Evolutionary conservation across 2,888 invertebrate species (phyloP).

Genomic region (Didymodactylos carnosus): DNA sequence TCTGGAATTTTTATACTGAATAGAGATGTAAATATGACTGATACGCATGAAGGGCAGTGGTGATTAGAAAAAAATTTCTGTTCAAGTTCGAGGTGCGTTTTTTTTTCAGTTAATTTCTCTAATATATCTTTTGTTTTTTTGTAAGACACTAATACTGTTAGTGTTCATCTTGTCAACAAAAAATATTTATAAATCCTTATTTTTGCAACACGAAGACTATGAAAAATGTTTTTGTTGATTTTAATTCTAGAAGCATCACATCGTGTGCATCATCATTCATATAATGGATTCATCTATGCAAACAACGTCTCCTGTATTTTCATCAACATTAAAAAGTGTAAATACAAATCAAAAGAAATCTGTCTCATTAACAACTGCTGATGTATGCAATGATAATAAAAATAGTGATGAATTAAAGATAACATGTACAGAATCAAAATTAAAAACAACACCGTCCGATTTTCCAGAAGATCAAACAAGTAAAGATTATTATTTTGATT

Average conservation of each 20-base stretch:
- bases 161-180: too few species aligned
- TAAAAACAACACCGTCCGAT: too few species aligned
- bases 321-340: not conserved
- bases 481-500: constrained; percentile 96
- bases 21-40: too few species aligned
- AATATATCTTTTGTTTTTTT: not conserved
- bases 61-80: too few species aligned
- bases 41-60: too few species aligned
- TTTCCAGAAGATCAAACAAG: too few species aligned
- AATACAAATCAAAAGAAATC: not conserved
- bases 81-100: too few species aligned
- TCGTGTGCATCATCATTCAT: not conserved
- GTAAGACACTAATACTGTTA: too few species aligned
- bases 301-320: not conserved
- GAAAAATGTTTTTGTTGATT: not conserved
- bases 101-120: too few species aligned
- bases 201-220: not conserved
- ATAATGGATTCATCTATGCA: not conserved
- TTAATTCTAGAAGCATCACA: not conserved
- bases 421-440: too few species aligned
- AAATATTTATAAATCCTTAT: too few species aligned
- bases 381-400: not conserved
- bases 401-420: not conserved
- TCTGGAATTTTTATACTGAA: too few species aligned
- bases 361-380: not conserved